phyloP scores from a whole-genome alignment of 2,113 vertebrate species.

The Noctilio leporinus region DNA sequence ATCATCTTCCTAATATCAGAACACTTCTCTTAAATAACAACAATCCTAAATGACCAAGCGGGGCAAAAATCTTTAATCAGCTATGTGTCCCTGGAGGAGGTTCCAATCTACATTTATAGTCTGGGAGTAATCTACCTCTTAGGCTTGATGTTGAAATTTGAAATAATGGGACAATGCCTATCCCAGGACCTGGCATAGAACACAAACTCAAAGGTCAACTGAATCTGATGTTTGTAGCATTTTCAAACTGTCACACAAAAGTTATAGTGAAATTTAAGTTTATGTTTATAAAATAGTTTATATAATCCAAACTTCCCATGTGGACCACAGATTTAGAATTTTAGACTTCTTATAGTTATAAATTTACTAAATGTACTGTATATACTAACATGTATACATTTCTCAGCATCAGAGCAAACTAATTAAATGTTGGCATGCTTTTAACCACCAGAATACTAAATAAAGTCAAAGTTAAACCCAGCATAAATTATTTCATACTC shows the following conservation, averaged over 20 bases:
- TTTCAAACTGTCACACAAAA: not conserved
- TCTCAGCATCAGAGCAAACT: not conserved
- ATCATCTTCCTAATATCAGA: not conserved
- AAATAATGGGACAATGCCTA: not conserved
- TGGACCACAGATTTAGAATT: not conserved
- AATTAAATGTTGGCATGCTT: not conserved
- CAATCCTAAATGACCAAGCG: not conserved
- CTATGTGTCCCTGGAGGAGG: not conserved
- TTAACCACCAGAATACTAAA: not conserved
- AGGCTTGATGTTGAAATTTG: not conserved
- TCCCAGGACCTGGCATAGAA: not conserved
- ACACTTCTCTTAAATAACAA: not conserved
- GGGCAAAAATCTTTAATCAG: not conserved
- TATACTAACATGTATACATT: not conserved
- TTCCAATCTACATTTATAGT: not conserved
- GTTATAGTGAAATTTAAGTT: not conserved
- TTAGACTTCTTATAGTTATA: not conserved
- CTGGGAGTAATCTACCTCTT: not conserved
- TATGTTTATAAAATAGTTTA: not conserved
- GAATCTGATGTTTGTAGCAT: not conserved
- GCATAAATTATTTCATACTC: not conserved
- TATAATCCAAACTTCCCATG: not conserved
- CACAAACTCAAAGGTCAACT: not conserved
- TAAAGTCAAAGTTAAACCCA: not conserved
- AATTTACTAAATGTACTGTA: not conserved